phyloP scores from a whole-genome alignment of 2,888 invertebrate genomes.

The Ariolimax columbianus region DNA sequence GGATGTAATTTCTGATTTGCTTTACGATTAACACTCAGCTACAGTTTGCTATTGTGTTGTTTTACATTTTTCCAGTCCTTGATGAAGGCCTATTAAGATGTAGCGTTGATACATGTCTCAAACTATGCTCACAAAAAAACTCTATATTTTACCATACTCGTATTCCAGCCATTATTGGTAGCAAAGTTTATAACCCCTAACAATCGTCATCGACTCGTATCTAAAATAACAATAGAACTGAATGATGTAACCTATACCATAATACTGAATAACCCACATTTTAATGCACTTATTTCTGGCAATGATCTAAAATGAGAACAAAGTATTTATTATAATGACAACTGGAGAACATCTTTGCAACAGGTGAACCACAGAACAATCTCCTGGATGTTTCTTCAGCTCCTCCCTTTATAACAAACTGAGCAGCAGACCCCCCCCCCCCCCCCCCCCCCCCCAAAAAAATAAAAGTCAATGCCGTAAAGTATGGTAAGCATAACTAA shows the following conservation, averaged over 20 bases:
- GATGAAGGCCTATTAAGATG: too few species aligned
- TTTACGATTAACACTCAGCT: too few species aligned
- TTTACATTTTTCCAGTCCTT: too few species aligned
- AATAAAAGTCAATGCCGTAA: background rate
- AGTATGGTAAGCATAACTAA: background rate
- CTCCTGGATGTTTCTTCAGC: conserved; percentile 33
- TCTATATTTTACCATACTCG: too few species aligned
- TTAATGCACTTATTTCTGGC: background rate
- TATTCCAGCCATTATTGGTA: too few species aligned
- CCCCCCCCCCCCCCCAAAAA: background rate
- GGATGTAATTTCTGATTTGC: too few species aligned
- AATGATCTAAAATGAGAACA: background rate
- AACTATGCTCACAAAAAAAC: too few species aligned
- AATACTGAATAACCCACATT: background rate
- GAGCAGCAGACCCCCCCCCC: background rate
- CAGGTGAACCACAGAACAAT: conserved; percentile 34
- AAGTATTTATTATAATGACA: conserved; percentile 27
- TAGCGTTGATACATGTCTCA: too few species aligned
- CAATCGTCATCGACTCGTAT: background rate
- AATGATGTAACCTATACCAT: background rate
- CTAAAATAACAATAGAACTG: background rate
- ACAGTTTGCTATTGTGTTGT: too few species aligned
- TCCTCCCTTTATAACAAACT: background rate
- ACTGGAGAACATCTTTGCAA: conserved; percentile 41
- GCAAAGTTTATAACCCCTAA: too few species aligned